Conservation (phyloP, 2,888 invertebrate genomes). For the Teleogryllus oceanicus region DNA sequence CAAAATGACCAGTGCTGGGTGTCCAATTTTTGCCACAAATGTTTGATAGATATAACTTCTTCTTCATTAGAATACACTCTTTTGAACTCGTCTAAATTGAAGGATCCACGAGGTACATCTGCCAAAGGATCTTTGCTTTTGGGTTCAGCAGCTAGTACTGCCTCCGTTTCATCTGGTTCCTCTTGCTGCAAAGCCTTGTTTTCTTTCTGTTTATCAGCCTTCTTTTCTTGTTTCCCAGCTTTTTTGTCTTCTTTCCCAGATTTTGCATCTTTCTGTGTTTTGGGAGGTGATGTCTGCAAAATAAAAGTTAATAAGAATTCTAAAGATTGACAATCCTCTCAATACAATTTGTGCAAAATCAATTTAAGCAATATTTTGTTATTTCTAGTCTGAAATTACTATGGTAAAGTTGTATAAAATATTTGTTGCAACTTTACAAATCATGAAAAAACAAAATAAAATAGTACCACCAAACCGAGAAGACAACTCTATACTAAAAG, state of each 20-base stretch:
- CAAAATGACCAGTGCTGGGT: conserved; percentile 57
- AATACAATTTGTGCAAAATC: too few relatives aligned
- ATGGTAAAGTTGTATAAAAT: too few relatives aligned
- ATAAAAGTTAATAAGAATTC: too few relatives aligned
- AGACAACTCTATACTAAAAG: not conserved
- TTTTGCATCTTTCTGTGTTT: not conserved
- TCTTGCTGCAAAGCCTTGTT: conserved; percentile 41
- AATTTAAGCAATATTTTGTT: too few relatives aligned
- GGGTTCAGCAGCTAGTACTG: conserved; percentile 45
- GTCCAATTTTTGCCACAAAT: conserved; percentile 62
- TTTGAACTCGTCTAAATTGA: conserved; percentile 60
- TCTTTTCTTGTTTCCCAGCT: conserved; percentile 42
- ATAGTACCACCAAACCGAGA: not conserved
- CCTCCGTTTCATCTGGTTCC: conserved; percentile 47
- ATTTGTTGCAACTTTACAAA: not conserved
- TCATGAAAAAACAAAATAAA: not conserved
- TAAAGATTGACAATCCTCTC: too few relatives aligned
- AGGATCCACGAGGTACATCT: conserved; percentile 52
- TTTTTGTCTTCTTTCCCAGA: not conserved
- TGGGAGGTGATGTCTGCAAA: not conserved
- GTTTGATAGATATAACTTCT: conserved; percentile 55
- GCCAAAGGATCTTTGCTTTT: conserved; percentile 56
- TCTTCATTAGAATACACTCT: conserved; percentile 59
- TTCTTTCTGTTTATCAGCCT: conserved; percentile 40
- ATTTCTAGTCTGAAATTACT: too few relatives aligned